A percentile compares a stretch with the other conserved stretches of the same genome.
These are phyloP conservation scores for Lontra canadensis DNA, from an alignment of 2,113 vertebrate species.

Conservation along the genomic window DNA sequence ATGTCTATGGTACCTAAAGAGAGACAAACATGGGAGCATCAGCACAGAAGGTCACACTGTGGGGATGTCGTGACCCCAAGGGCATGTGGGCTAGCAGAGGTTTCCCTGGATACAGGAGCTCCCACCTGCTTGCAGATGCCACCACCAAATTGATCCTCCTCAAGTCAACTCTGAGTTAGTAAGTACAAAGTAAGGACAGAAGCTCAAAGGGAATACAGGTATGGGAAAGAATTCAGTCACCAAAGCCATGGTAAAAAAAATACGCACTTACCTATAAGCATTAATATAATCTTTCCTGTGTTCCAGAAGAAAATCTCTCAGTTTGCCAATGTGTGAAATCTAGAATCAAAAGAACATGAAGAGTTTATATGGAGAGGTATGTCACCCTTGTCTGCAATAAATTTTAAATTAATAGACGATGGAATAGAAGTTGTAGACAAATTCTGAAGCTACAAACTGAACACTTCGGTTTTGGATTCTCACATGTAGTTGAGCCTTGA, in stretches of 20 bases:
- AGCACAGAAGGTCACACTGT: no score
- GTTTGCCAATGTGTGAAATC: conserved; percentile 96
- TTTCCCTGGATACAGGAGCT: neutral
- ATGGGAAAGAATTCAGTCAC: neutral
- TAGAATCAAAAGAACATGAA: conserved; percentile 77
- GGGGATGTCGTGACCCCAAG: neutral
- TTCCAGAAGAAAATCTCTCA: conserved; percentile 97
- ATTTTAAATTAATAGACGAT: neutral
- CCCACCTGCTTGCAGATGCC: no score
- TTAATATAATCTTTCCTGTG: conserved; percentile 98
- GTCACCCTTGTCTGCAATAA: neutral
- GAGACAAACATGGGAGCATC: fast-evolving
- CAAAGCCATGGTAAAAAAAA: neutral
- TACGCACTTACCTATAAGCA: conserved; percentile 89
- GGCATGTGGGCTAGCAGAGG: fast-evolving
- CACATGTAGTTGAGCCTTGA: neutral
- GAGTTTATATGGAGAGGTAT: neutral
- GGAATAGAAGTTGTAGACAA: neutral
- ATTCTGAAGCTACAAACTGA: neutral
- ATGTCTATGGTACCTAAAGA: fast-evolving
- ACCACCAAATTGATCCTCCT: neutral
- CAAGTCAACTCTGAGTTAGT: neutral
- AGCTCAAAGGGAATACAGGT: neutral
- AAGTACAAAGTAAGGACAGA: neutral
- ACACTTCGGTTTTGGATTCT: neutral